phyloP scores from a whole-genome alignment of 2,113 vertebrate species.

The Crypturellus undulatus region DNA sequence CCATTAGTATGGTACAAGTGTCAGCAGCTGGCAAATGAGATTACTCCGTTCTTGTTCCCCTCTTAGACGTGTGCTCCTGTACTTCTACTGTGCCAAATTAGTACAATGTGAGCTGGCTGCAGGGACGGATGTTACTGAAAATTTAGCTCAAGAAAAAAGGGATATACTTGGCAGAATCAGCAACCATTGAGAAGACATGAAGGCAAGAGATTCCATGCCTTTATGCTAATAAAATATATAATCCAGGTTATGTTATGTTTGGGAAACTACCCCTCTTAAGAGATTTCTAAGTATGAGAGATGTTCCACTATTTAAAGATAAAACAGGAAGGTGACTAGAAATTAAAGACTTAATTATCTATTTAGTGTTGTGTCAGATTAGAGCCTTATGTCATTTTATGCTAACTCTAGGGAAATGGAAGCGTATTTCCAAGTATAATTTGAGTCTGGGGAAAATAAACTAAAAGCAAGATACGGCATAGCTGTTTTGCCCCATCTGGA shows the following conservation, averaged over 20 bases:
- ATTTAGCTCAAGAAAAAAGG: not conserved
- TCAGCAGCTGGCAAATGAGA: constrained; percentile 56
- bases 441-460: not conserved
- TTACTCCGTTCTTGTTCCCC: constrained; percentile 47
- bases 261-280: not conserved
- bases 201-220: not conserved
- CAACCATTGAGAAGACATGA: not conserved
- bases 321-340: not conserved
- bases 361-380: not conserved
- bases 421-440: not conserved
- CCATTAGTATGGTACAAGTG: not conserved
- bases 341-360: not conserved
- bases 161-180: not conserved
- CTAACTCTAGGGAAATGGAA: not conserved
- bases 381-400: not conserved
- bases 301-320: not conserved
- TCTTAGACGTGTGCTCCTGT: not conserved
- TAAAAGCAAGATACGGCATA: not conserved
- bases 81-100: not conserved
- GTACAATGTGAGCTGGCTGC: not conserved
- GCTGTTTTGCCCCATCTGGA: not conserved
- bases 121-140: not conserved
- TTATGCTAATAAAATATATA: not conserved
- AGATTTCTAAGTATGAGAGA: not conserved
- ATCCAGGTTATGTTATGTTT: not conserved